Evolutionary conservation across 1,140 invertebrate species (phyloP).

Genomic region (Drosophila bocqueti): DNA sequence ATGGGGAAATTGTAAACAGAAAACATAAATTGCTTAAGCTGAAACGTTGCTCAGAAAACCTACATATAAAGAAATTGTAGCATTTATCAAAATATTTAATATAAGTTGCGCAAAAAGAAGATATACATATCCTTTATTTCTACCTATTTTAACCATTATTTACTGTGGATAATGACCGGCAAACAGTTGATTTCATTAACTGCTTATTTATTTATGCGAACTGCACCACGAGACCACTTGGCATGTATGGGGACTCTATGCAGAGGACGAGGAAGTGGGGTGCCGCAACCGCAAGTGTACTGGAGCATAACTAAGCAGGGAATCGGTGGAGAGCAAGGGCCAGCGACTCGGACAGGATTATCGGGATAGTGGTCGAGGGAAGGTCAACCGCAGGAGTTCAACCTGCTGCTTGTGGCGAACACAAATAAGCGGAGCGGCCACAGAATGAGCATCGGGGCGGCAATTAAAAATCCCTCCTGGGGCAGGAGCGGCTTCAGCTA

Average conservation of each 20-base stretch:
- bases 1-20: too few relatives aligned
- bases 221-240: slow-evolving; percentile 27
- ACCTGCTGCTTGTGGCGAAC: slow-evolving; percentile 34
- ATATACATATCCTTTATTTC: background rate
- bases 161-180: background rate
- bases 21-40: background rate
- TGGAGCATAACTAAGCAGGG: slow-evolving; percentile 26
- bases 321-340: background rate
- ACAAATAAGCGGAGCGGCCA: slow-evolving; percentile 67
- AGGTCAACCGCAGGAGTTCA: slow-evolving; percentile 40
- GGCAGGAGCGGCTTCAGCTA: slow-evolving; percentile 43
- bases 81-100: background rate
- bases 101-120: background rate
- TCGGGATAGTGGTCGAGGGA: slow-evolving; percentile 21
- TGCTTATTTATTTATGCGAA: slow-evolving; percentile 35
- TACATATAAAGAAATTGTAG: too few relatives aligned
- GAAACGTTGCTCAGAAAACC: too few relatives aligned
- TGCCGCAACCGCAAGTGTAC: slow-evolving; percentile 43
- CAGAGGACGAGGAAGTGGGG: background rate
- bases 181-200: slow-evolving; percentile 41
- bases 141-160: too few relatives aligned
- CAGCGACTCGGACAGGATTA: slow-evolving; percentile 8
- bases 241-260: slow-evolving; percentile 2
- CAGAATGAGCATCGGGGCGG: slow-evolving; percentile 56
- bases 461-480: slow-evolving; percentile 72